Base-by-base conservation (phyloP, 2,888 invertebrate species). In the Leptinotarsa peninsularis region DNA sequence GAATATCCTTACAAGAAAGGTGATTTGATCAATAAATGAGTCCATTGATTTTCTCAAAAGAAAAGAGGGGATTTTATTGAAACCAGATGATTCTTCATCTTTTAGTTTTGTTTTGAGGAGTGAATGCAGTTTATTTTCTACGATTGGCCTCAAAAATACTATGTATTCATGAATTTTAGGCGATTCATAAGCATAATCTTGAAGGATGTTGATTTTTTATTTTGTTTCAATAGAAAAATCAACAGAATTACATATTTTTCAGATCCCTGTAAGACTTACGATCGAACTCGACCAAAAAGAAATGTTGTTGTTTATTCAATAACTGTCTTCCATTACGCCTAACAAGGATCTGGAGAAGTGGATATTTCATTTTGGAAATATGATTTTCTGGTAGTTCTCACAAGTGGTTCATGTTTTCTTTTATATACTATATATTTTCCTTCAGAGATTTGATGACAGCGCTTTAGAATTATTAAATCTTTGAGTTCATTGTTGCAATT, bases 281-380 rank as follows among this genome's bases (percentile, higher is more conserved):
- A 15, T 21, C n/a, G 21, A 49, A 7, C 13, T 66, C 43, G 3
- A 66, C 43, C n/a, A 66, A 50, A 67, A 7, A 49, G 5, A 21
- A 27, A 50, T 49, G 49, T 49, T 67, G 49, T 49, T 67, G 18
- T 67, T 67, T 67, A 52, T 67, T 52, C 14, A 23, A 27, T 17
- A 17, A 23, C 17, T 18, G 52, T 52, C 27, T 67, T 49, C 52
- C 52, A 52, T 50, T 14, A 52, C n/a, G 67, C 67, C 15, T 67
- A 23, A 52, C 67, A 67, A 18, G 50, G 1, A 67, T 67, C 50
- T 50, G 49, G 67, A 50, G 67, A 67, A 27, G 17, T 27, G 50
- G 52, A 50, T 52, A 67, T 67, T 50, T 50, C 4, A 10, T 52
- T 52, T n/a, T 50, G 50, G n/a, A 67, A 67, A 50, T 67, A 27